These are phyloP conservation scores for Haplochromis vanheusdeni DNA, from an alignment of 2,113 vertebrate species.

Conservation along the genomic window DNA sequence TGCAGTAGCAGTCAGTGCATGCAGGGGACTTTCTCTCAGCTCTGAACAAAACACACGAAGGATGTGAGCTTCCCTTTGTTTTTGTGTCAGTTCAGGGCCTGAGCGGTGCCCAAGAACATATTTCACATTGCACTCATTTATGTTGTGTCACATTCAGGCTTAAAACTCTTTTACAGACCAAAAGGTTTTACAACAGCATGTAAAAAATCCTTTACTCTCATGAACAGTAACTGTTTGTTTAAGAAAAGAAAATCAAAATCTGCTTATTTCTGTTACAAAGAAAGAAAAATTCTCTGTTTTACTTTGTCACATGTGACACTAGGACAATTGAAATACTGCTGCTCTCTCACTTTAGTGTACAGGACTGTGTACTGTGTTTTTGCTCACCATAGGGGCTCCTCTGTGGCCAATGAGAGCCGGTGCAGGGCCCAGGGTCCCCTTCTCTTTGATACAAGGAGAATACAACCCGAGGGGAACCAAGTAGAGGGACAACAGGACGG, in stretches of 20 bases:
- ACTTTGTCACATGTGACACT: background rate
- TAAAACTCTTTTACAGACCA: background rate
- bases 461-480: constrained; percentile 83
- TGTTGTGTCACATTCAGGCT: background rate
- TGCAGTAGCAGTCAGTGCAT: background rate
- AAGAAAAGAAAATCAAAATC: background rate
- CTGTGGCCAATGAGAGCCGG: constrained; percentile 84
- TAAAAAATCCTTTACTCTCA: background rate
- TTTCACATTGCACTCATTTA: background rate
- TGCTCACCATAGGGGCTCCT: constrained; percentile 87
- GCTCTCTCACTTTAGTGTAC: background rate
- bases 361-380: background rate
- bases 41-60: background rate
- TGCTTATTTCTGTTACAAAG: background rate
- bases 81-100: background rate
- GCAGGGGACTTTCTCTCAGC: rapidly evolving
- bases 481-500: constrained; percentile 76
- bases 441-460: constrained; percentile 84
- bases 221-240: background rate
- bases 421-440: constrained; percentile 77
- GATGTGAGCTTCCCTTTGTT: background rate
- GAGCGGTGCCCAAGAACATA: background rate
- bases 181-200: rapidly evolving
- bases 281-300: background rate
- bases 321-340: background rate